Evolutionary conservation across 2,797 vertebrate species (phyloP).

Genomic region (Valencia hispanica): DNA sequence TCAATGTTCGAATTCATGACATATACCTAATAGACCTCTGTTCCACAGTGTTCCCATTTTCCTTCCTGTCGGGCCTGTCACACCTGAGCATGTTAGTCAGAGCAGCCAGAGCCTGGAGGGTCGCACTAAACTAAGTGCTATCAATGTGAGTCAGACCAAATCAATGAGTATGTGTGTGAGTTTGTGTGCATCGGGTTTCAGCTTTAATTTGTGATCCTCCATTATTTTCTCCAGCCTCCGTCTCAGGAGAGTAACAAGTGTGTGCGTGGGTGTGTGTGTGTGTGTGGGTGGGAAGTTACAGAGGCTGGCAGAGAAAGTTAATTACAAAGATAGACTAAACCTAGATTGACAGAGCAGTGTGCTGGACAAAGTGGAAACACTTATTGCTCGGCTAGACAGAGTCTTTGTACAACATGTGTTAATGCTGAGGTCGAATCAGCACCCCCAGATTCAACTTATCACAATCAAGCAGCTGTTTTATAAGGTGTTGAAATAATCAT

Average conservation of each 20-base stretch:
- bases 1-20: neutral
- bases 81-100: slow-evolving; percentile 2
- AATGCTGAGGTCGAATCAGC: slow-evolving; percentile 7
- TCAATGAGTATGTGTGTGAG: slow-evolving; percentile 19
- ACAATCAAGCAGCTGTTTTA: neutral
- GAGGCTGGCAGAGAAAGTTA: slow-evolving; percentile 21
- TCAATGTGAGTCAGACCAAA: slow-evolving; percentile 24
- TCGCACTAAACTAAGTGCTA: slow-evolving; percentile 14
- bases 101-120: neutral
- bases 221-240: slow-evolving; percentile 41
- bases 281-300: neutral
- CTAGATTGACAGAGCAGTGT: slow-evolving; percentile 14
- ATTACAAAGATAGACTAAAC: slow-evolving; percentile 17
- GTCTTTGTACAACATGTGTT: slow-evolving; percentile 18
- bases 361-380: slow-evolving; percentile 7
- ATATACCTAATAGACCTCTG: neutral
- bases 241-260: slow-evolving; percentile 16
- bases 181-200: slow-evolving; percentile 14
- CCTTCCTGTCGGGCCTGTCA: neutral
- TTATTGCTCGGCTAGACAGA: slow-evolving; percentile 46
- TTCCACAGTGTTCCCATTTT: neutral
- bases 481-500: neutral
- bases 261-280: neutral
- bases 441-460: neutral
- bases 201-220: slow-evolving; percentile 28